phyloP scores from a whole-genome alignment of 1,140 invertebrate species.

The Sinella curviseta region DNA sequence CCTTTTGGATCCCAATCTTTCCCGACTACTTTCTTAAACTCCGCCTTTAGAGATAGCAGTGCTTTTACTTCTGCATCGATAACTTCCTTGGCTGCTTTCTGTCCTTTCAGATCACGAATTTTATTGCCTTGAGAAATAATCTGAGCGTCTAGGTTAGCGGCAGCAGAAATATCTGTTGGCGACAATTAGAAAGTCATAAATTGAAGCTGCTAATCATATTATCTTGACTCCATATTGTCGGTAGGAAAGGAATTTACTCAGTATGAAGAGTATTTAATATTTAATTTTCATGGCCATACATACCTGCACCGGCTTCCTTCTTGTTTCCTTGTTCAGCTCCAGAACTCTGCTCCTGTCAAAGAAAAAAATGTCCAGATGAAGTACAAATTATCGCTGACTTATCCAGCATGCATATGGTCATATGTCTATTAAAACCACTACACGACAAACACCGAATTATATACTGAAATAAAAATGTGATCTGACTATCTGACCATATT shows the following conservation, averaged over 20 bases:
- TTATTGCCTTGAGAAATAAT: constrained; percentile 72
- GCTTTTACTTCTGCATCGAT: constrained; percentile 72
- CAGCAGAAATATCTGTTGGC: background rate
- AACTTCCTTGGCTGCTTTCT: constrained; percentile 64
- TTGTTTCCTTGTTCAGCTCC: background rate
- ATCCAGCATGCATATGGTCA: background rate
- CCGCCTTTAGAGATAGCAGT: constrained; percentile 72
- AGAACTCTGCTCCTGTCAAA: background rate
- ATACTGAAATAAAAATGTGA: too few species aligned
- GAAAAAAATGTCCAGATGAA: background rate
- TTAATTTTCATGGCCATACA: background rate
- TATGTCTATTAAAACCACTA: too few species aligned
- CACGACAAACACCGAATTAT: too few species aligned
- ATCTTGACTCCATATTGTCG: too few species aligned
- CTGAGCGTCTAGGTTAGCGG: constrained; percentile 54
- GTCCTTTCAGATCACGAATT: constrained; percentile 67
- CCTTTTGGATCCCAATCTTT: constrained; percentile 60
- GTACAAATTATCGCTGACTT: background rate
- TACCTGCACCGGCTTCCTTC: constrained; percentile 4
- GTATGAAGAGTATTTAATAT: background rate
- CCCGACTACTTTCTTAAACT: constrained; percentile 75
- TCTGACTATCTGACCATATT: too few species aligned
- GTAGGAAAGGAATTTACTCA: background rate
- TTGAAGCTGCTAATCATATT: too few species aligned
- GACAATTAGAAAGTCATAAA: too few species aligned